Conservation (phyloP, 1,140 invertebrate genomes). For the Anoplophora glabripennis region DNA sequence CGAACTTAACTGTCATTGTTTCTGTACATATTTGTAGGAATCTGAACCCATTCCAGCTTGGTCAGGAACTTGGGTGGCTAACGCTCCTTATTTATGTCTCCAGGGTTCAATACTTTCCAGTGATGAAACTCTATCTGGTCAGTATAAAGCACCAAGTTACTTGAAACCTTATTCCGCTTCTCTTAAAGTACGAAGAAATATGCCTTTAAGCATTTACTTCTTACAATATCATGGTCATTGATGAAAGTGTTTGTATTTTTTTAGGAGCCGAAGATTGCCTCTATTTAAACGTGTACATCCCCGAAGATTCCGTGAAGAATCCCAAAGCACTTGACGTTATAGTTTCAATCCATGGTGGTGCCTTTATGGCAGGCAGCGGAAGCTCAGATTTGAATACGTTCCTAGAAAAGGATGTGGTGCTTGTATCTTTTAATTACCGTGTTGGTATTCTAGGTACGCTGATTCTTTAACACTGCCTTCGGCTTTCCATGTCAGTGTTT, state of each 20-base stretch:
- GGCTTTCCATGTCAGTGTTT: not conserved
- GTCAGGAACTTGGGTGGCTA: no score
- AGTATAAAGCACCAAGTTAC: no score
- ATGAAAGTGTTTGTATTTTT: not conserved
- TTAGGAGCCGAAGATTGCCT: slow-evolving; percentile 55
- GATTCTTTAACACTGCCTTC: no score
- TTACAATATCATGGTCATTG: no score
- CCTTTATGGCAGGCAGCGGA: slow-evolving; percentile 55
- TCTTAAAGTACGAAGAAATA: no score
- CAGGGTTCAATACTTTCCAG: no score
- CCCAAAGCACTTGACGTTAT: slow-evolving; percentile 49
- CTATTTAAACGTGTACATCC: slow-evolving; percentile 51
- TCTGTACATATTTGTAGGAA: slow-evolving; percentile 17
- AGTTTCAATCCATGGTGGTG: slow-evolving; percentile 58
- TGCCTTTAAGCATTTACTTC: no score
- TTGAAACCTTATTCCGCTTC: no score
- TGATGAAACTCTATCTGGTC: no score
- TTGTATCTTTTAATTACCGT: slow-evolving; percentile 63
- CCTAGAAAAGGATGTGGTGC: slow-evolving; percentile 58
- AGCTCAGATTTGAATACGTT: slow-evolving; percentile 50
- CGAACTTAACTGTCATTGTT: no score
- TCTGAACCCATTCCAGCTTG: no score
- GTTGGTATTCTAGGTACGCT: slow-evolving; percentile 59
- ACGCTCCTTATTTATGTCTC: no score
- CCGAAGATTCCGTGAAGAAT: slow-evolving; percentile 11